Percentiles rank a stretch among this genome's conserved stretches.
These are phyloP conservation scores for Stegodyphus mimosarum DNA, from an alignment of 1,140 invertebrate species.

Conservation along the genomic window DNA sequence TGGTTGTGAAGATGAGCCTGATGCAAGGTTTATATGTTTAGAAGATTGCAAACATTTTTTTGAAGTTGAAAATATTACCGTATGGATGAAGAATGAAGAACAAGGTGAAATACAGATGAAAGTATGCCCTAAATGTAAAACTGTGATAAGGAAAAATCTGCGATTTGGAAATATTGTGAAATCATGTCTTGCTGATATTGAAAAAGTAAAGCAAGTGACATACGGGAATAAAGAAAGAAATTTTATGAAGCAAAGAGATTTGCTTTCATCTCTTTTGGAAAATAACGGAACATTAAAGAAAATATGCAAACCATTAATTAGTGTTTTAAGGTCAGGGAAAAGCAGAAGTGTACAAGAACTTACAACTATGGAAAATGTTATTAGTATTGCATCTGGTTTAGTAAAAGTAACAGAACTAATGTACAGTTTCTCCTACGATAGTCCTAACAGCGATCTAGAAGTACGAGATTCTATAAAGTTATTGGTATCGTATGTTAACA, in stretches of 20 bases:
- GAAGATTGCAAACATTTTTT: conserved; percentile 76
- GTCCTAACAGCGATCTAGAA: neutral
- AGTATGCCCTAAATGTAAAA: conserved; percentile 75
- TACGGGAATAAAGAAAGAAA: conserved; percentile 58
- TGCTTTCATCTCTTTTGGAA: neutral
- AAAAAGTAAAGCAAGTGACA: conserved; percentile 71
- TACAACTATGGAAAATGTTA: conserved; percentile 43
- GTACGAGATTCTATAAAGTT: neutral
- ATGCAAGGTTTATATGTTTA: conserved; percentile 71
- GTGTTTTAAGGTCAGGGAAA: conserved; percentile 1
- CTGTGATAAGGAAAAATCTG: conserved; percentile 73
- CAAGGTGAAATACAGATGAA: conserved; percentile 71
- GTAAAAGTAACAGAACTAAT: neutral
- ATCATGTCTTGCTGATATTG: conserved; percentile 71
- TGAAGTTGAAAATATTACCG: conserved; percentile 73
- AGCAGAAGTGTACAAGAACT: conserved; percentile 27
- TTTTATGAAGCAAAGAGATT: neutral
- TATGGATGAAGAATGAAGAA: conserved; percentile 68
- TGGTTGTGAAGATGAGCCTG: conserved; percentile 68
- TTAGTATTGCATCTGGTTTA: neutral
- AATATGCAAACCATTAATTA: neutral
- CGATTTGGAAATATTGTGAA: conserved; percentile 75
- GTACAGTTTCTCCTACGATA: neutral
- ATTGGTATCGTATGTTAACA: conserved; percentile 2
- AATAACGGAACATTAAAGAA: neutral